phyloP scores from a whole-genome alignment of 2,797 vertebrate species.

The Danio kyathit region DNA sequence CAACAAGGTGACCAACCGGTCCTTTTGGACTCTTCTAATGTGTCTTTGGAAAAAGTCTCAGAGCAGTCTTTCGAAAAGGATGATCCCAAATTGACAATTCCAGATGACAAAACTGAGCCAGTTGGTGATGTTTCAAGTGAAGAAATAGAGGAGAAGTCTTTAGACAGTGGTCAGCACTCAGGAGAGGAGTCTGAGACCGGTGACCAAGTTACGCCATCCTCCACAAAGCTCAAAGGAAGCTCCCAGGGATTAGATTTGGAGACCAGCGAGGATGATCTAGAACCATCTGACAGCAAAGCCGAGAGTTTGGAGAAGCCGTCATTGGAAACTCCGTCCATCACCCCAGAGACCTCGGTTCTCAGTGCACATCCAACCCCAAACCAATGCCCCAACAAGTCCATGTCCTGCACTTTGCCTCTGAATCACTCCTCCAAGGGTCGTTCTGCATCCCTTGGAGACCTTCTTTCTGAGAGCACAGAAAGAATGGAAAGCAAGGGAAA shows the following conservation, averaged over 20 bases:
- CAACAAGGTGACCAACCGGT: conserved; percentile 8
- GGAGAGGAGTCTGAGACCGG: conserved; percentile 70
- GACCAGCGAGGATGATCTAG: conserved; percentile 59
- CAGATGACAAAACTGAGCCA: conserved; percentile 42
- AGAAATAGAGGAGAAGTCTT: conserved; percentile 82
- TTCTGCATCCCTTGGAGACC: conserved; percentile 81
- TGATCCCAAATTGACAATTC: conserved; percentile 12
- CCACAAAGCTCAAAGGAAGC: conserved; percentile 66
- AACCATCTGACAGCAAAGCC: conserved; percentile 51
- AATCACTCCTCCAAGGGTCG: conserved; percentile 61
- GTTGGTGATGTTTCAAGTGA: conserved; percentile 47
- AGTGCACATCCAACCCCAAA: not conserved
- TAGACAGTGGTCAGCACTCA: conserved; percentile 79
- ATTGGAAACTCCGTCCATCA: conserved; percentile 14
- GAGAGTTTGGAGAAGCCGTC: not conserved
- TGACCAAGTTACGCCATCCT: conserved; percentile 66
- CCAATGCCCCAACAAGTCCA: conserved; percentile 25
- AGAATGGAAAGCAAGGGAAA: conserved; percentile 31
- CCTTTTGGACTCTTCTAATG: not conserved
- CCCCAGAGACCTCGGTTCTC: conserved; percentile 21
- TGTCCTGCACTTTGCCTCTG: conserved; percentile 63
- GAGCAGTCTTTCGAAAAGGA: conserved; percentile 15
- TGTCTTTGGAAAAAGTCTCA: not conserved
- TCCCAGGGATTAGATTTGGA: conserved; percentile 71
- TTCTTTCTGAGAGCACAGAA: conserved; percentile 74